Base-by-base conservation (phyloP, 2,113 vertebrate species). In the Pluvianellus socialis region DNA sequence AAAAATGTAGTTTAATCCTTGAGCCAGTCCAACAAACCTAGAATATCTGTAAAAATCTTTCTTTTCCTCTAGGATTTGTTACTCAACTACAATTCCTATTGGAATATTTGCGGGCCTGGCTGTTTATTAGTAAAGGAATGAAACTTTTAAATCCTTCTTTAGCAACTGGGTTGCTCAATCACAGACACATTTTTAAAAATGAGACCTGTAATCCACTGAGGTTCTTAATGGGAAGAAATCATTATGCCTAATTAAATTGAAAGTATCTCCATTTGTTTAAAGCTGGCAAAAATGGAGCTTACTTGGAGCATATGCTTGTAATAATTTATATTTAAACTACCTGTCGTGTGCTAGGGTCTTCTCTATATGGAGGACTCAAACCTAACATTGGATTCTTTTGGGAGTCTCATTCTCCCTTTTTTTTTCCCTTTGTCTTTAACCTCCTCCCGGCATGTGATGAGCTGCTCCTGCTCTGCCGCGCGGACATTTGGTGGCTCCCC, bases 201-300 rank as follows among this genome's bases (percentile, higher is more conserved):
- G 75, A 94, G 88, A 92, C 76, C 81, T 91, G 66, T 89, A 94
- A 94, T 94, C 86, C 84, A 79, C 56, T 50, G 88, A 92, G 86
- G 49, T 82, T 92, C 70, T 87, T 97, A 96, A 97, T 95, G 62
- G 91, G 86, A 93, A 95, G 73, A 89, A 96, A 91, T 91, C 73
- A 94, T 94, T 94, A 94, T 49, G 76, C 65, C 66, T 95, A 95
- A 94, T 95, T 92, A 91, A 92, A 94, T 45, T 81, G 70, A 72
- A 89, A 94, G 62, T 81, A 91, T 77, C 27, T 92, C 47, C 33
- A 40, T 92, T 89, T 77, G 81, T 61, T 26, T 82, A 74, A 82
- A 90, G 52, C 72, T 70, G 45, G 62, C 32, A 79, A 95, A 96
- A 94, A 87, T 21, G 27, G 44, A 92, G 15, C 47, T 91, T 94